Percentiles rank a stretch among this genome's conserved stretches.
Conservation (phyloP, 2,797 vertebrate species). For the Pogoniulus pusillus region DNA sequence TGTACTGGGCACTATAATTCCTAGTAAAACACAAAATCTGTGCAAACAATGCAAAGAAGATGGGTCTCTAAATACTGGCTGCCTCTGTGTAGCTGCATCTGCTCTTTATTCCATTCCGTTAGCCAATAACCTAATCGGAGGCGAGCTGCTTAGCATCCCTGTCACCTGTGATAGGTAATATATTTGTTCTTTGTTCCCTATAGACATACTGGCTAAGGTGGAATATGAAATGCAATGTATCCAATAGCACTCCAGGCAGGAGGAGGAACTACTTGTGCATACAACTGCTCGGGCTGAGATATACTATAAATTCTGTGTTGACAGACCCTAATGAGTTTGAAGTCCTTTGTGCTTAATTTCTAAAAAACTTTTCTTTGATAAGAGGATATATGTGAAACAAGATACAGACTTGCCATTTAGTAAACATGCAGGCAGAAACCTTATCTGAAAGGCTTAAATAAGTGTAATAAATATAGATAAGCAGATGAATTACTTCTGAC, state of each 20-base stretch:
- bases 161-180: constrained; percentile 62
- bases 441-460: not conserved
- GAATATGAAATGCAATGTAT: constrained; percentile 42
- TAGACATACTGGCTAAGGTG: constrained; percentile 31
- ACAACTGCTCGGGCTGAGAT: not conserved
- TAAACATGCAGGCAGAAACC: not conserved
- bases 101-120: not conserved
- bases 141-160: constrained; percentile 37
- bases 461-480: not conserved
- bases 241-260: constrained; percentile 45
- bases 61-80: not conserved
- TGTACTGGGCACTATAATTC: not conserved
- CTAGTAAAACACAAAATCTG: constrained; percentile 29
- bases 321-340: not conserved
- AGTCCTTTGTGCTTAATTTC: not conserved
- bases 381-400: not conserved
- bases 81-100: not conserved
- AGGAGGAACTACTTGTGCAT: constrained; percentile 48
- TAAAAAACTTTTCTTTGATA: not conserved
- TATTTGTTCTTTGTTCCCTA: constrained; percentile 54
- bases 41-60: constrained; percentile 21
- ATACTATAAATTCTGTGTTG: constrained; percentile 21
- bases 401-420: not conserved
- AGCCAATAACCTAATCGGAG: constrained; percentile 6
- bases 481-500: not conserved